Evolutionary conservation across 2,888 invertebrate species (phyloP).

Genomic region (Isoperla grammatica): DNA sequence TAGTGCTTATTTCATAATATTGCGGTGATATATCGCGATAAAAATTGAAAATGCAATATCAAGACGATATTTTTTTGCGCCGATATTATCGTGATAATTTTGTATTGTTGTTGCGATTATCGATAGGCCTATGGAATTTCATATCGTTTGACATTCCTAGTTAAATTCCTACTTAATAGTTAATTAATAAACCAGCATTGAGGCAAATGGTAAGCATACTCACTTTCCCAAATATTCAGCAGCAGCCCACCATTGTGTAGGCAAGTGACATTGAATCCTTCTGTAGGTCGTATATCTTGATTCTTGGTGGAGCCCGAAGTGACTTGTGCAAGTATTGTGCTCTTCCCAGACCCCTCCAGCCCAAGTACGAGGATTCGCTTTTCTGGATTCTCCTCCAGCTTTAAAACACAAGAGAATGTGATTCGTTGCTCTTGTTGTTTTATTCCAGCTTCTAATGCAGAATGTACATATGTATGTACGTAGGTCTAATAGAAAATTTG

Average conservation of each 20-base stretch:
- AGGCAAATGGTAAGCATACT: constrained; percentile 25
- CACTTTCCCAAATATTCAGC: constrained; percentile 43
- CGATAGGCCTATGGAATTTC: too few species aligned
- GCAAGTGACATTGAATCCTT: constrained; percentile 41
- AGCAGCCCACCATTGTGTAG: constrained; percentile 38
- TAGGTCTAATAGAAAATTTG: background rate
- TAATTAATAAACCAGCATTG: too few species aligned
- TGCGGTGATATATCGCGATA: too few species aligned
- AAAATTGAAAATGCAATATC: too few species aligned
- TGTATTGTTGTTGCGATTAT: too few species aligned
- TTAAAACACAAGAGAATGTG: constrained; percentile 20
- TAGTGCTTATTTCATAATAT: too few species aligned
- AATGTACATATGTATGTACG: background rate
- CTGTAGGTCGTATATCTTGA: constrained; percentile 37
- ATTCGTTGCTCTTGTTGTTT: background rate
- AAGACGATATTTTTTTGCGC: too few species aligned
- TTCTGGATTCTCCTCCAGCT: constrained; percentile 43
- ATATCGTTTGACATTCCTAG: too few species aligned
- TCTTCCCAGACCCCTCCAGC: constrained; percentile 43
- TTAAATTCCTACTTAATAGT: too few species aligned
- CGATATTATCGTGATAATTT: too few species aligned
- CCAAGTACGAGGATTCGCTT: constrained; percentile 42
- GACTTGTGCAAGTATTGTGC: constrained; percentile 42
- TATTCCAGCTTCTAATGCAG: background rate
- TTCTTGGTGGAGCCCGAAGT: constrained; percentile 36